Evolutionary conservation across 2,113 vertebrate species (phyloP).

Genomic region (Hoplias malabaricus): DNA sequence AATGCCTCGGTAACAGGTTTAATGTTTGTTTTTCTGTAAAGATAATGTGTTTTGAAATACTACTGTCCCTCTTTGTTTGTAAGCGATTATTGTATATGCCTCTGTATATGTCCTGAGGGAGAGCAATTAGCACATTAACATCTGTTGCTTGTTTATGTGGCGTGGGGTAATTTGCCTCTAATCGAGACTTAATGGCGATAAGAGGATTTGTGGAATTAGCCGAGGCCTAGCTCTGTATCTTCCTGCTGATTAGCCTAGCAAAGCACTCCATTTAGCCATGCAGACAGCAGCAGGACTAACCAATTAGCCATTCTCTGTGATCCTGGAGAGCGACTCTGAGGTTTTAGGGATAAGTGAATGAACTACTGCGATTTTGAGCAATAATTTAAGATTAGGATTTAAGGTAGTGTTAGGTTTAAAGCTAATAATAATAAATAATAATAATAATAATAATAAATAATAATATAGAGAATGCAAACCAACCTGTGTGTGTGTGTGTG

Average conservation of each 20-base stretch:
- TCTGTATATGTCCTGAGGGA: slow-evolving; percentile 15
- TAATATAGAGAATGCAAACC: no score
- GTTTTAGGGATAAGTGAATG: slow-evolving; percentile 28
- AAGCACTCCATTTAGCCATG: slow-evolving; percentile 52
- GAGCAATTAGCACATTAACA: slow-evolving; percentile 33
- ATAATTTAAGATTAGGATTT: not conserved
- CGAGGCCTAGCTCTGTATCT: slow-evolving; percentile 27
- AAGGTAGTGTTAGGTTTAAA: no score
- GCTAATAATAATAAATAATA: not conserved
- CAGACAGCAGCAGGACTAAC: slow-evolving; percentile 33
- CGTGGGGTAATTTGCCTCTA: slow-evolving; percentile 37
- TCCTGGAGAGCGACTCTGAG: slow-evolving; percentile 33
- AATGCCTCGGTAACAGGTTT: no score
- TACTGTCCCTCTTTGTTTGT: slow-evolving; percentile 27
- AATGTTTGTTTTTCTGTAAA: not conserved
- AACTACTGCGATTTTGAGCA: not conserved
- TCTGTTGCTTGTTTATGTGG: slow-evolving; percentile 42
- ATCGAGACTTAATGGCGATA: slow-evolving; percentile 51
- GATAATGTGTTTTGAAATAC: not conserved
- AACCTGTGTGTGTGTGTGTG: no score
- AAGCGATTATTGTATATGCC: slow-evolving; percentile 35
- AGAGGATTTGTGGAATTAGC: slow-evolving; percentile 43
- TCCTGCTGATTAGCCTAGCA: slow-evolving; percentile 40
- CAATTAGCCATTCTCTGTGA: slow-evolving; percentile 48
- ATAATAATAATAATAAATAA: not conserved